These are phyloP conservation scores for Drosophila melanosoma DNA, from an alignment of 2,888 invertebrate genomes.

Conservation along the genomic window DNA sequence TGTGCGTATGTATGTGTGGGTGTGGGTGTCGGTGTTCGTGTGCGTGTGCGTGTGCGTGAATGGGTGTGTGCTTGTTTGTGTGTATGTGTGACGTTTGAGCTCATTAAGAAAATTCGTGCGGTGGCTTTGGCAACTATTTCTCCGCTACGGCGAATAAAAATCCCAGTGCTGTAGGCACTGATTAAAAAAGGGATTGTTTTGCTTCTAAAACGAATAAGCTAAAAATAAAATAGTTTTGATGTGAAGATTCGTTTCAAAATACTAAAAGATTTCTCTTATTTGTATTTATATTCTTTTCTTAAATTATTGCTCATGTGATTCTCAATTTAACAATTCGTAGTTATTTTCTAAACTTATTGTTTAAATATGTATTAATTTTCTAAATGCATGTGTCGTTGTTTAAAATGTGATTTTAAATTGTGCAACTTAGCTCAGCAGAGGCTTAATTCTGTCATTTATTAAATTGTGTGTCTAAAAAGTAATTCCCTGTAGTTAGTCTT, in stretches of 20 bases:
- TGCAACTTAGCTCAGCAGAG: not conserved
- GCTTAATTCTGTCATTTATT: not conserved
- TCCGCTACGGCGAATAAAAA: constrained; percentile 15
- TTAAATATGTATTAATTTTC: not conserved
- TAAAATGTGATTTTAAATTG: not conserved
- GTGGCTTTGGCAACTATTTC: constrained; percentile 69
- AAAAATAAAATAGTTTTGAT: not conserved
- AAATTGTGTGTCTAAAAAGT: not conserved
- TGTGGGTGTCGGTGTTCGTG: not conserved
- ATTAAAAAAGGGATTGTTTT: not conserved
- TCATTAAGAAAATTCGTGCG: constrained; percentile 71
- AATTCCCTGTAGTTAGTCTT: not conserved
- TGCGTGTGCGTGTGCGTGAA: constrained; percentile 8
- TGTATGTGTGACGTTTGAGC: constrained; percentile 55
- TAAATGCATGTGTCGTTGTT: not conserved
- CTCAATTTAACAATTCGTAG: not conserved
- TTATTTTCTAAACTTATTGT: not conserved
- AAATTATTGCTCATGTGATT: not conserved
- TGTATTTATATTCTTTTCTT: not conserved
- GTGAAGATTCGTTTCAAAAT: not conserved
- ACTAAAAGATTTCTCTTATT: not conserved
- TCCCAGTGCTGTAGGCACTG: constrained; percentile 17
- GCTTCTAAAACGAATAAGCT: not conserved
- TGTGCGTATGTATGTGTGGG: constrained; percentile 5
- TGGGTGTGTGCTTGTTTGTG: constrained; percentile 4